Evolutionary conservation across 1,140 invertebrate species (phyloP), one percentile per base, ranked within the genome.

Genomic region (Orius laevigatus): DNA sequence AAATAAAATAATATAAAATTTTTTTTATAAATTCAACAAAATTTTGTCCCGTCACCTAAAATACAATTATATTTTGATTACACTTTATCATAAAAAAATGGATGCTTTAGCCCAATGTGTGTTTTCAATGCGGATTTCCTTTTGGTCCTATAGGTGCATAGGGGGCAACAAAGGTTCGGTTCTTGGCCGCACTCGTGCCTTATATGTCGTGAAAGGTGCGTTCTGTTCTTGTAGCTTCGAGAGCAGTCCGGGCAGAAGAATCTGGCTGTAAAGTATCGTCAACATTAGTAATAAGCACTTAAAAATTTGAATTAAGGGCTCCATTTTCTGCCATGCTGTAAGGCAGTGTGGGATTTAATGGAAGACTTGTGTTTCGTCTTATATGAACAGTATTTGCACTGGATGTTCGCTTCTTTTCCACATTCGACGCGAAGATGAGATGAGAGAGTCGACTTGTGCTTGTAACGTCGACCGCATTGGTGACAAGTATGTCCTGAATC

Each of bases 151-250:
- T 64, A 63, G 9, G n/a, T 16, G 52, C 65, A 67, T 25, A 59
- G 52, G 3, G 63, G 57, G 56, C 78, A 77, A 56, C 72, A 66
- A 63, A 79, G 81, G 51, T 72, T 70, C 2, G 77, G 76, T 49
- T 70, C 66, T 53, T 76, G 72, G 3, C 49, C 53, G 39, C 53
- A 57, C 33, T 53, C 53, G 42, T 48, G 51, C 32, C 49, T 51
- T 2, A 52, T 34, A 47, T 56, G 53, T 20, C 43, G 48, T 9
- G 4, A 51, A 10, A 55, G 35, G 12, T 46, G 45, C 33, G 10
- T 6, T 11, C 20, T 48, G 11, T 35, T 18, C 4, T 38, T 32
- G 44, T 48, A 52, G 9, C 32, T 16, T 14, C 39, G 11, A 6
- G 31, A 2, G 34, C 51, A 52, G n/a, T 12, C 12, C 8, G 19